These are phyloP conservation scores for Myotis davidii DNA, from an alignment of 2,113 vertebrate genomes.

Conservation along the genomic window DNA sequence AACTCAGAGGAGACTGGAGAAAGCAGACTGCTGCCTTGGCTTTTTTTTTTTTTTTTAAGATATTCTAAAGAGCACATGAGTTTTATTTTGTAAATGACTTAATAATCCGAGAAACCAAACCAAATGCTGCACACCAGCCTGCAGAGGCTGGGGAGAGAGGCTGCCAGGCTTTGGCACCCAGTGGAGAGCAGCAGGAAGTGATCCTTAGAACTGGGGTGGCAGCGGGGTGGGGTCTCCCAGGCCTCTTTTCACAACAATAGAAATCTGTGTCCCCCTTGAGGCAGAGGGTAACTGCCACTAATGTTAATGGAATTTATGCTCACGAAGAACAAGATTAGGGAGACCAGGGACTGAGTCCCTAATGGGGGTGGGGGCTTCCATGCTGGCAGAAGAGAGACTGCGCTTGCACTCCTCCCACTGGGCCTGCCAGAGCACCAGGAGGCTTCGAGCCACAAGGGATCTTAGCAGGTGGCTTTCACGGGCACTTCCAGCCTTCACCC, in stretches of 20 bases:
- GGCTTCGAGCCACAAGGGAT: background rate
- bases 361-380: accelerated
- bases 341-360: accelerated
- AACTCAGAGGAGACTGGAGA: background rate
- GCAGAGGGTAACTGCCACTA: accelerated
- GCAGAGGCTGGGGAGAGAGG: background rate
- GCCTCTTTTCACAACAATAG: background rate
- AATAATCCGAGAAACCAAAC: background rate
- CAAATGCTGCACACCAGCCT: background rate
- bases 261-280: accelerated
- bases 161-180: slow-evolving; percentile 55
- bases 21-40: background rate
- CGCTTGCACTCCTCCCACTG: background rate
- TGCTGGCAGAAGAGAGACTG: accelerated
- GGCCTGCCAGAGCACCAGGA: background rate
- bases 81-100: slow-evolving; percentile 2
- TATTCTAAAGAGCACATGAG: background rate
- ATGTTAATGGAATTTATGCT: accelerated
- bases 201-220: accelerated
- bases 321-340: accelerated
- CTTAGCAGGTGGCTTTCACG: background rate
- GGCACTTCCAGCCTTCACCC: background rate
- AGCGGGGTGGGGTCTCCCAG: accelerated
- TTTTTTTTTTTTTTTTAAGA: background rate
- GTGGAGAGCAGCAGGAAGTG: background rate